Evolutionary conservation across 2,113 vertebrate species (phyloP), one percentile per base, ranked within the genome.

Genomic region (Taurulus bubalis): DNA sequence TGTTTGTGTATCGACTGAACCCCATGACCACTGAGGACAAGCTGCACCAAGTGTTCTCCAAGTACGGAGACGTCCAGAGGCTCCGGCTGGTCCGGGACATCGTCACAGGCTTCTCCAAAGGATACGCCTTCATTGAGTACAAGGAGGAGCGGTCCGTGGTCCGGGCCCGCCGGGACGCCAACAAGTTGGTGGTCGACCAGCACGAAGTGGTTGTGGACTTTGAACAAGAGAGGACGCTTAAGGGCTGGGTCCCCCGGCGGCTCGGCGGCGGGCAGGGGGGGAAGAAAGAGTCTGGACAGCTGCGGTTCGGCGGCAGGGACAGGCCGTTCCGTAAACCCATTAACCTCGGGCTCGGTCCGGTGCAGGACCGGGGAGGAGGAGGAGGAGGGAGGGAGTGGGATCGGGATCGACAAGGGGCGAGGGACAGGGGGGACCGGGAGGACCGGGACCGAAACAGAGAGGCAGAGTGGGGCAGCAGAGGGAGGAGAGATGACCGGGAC

Each of bases 291-390:
- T 99, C 98, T 0, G 98, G 98, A 1, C 98, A 99, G 84, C 92
- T 99, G 75, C 94, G 98, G 11, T 99, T 99, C 0, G 98, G 98
- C 20, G 98, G 98, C 6, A 94, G 97, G 71, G 98, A 99, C 87
- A 94, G 98, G 67, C 98, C 98, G 10, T 99, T 99, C 87, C 95
- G 97, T 1, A 98, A 97, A 66, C 98, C 98, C 45, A 98, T 99
- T 26, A 96, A 96, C 80, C 85, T 99, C 77, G 96, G 95, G 0
- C 77, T 89, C 0, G 79, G 95, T 59, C 92, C 90, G 79, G 3
- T 77, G 88, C 95, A 93, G 47, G 96, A 97, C 0, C 2, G 90
- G 28, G 93, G 86, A 0, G 42, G 56, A 2, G 92, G 94, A 12
- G 86, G 0, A 4, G 86, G 94, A 12, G 86, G 0, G 76, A 94